Percentiles rank a stretch among this genome's conserved stretches.
phyloP scores from a whole-genome alignment of 2,797 vertebrate genomes.

The Anguilla marmorata region DNA sequence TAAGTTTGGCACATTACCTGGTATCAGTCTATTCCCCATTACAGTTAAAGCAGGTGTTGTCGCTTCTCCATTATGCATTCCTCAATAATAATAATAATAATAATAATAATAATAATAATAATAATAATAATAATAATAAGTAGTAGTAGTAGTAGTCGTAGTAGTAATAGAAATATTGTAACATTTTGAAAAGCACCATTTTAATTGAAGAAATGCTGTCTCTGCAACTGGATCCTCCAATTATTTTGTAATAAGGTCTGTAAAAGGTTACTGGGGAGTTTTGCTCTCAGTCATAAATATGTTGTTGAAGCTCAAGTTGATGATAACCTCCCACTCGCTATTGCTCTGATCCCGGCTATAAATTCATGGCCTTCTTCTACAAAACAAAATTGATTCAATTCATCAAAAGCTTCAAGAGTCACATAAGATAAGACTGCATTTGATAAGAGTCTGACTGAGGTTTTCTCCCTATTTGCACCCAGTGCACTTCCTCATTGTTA shows the following conservation, averaged over 20 bases:
- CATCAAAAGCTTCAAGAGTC: not conserved
- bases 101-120: not conserved
- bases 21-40: not conserved
- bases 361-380: not conserved
- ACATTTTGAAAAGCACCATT: not conserved
- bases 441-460: not conserved
- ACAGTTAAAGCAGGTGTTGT: not conserved
- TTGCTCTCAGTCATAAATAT: not conserved
- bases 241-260: not conserved
- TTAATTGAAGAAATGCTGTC: not conserved
- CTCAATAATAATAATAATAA: not conserved
- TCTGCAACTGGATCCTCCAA: not conserved
- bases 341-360: not conserved
- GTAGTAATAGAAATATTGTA: not conserved
- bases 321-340: constrained; percentile 1
- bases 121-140: too few relatives aligned
- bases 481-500: not conserved
- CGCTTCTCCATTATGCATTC: not conserved
- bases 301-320: not conserved
- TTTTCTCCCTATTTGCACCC: not conserved
- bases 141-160: too few relatives aligned
- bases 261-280: not conserved
- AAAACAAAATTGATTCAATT: not conserved
- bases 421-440: not conserved
- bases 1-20: not conserved